Evolutionary conservation across 1,140 invertebrate species (phyloP).

Genomic region (Drosophila triauraria): DNA sequence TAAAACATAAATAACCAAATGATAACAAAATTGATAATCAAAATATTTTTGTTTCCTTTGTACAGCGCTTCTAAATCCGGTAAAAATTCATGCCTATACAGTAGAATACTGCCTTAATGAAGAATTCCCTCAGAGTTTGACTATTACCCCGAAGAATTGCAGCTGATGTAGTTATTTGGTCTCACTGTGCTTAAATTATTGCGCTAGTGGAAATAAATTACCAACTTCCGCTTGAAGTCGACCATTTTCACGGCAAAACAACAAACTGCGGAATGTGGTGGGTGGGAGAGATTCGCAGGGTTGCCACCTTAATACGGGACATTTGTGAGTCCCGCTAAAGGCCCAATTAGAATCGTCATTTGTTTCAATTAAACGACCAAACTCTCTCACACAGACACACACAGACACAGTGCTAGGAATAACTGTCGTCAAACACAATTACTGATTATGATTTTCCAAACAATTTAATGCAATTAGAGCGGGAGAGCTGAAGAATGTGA

Average conservation of each 20-base stretch:
- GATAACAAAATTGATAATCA: too few relatives aligned
- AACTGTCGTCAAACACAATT: conserved; percentile 81
- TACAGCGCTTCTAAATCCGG: too few relatives aligned
- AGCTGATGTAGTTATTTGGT: neutral
- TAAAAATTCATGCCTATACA: too few relatives aligned
- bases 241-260: conserved; percentile 48
- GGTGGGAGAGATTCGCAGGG: conserved; percentile 30
- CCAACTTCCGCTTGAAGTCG: conserved; percentile 64
- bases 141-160: neutral
- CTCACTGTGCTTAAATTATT: conserved; percentile 55
- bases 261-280: conserved; percentile 26
- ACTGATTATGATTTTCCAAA: conserved; percentile 83
- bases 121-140: neutral
- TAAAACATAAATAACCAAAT: too few relatives aligned
- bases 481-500: conserved; percentile 2
- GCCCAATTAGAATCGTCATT: conserved; percentile 60
- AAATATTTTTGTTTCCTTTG: too few relatives aligned
- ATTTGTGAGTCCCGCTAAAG: conserved; percentile 48
- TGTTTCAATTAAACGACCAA: conserved; percentile 60
- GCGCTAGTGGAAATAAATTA: conserved; percentile 62
- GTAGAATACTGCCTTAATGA: neutral
- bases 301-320: conserved; percentile 57
- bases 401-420: conserved; percentile 28
- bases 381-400: conserved; percentile 28
- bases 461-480: conserved; percentile 82